Percentiles rank a stretch among this genome's conserved stretches.
phyloP scores from a whole-genome alignment of 2,797 vertebrate species.

The Enoplosus armatus region DNA sequence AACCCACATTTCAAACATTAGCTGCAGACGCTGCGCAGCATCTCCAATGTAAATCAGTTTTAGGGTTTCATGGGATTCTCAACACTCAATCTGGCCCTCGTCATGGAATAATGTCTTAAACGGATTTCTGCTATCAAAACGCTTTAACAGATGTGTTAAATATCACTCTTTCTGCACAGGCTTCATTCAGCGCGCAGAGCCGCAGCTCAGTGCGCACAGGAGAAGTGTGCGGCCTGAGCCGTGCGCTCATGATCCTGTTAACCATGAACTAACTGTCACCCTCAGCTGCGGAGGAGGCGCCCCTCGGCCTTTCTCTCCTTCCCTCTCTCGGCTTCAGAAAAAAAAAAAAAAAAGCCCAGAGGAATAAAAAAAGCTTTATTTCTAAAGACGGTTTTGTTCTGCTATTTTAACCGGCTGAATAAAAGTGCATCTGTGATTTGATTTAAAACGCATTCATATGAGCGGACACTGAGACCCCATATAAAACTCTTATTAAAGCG shows the following conservation, averaged over 20 bases:
- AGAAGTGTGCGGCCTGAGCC: slow-evolving; percentile 91
- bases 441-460: slow-evolving; percentile 96
- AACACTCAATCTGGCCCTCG: slow-evolving; percentile 86
- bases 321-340: slow-evolving; percentile 89
- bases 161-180: slow-evolving; percentile 86
- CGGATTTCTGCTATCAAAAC: slow-evolving; percentile 87
- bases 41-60: slow-evolving; percentile 77
- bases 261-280: slow-evolving; percentile 99
- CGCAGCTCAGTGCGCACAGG: slow-evolving; percentile 80
- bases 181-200: slow-evolving; percentile 87
- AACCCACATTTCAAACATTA: not conserved
- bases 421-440: slow-evolving; percentile 95
- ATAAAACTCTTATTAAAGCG: slow-evolving; percentile 92
- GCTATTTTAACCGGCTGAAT: slow-evolving; percentile 96
- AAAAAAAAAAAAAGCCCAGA: slow-evolving; percentile 84
- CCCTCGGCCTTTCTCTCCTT: slow-evolving; percentile 72
- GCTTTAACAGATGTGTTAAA: slow-evolving; percentile 98
- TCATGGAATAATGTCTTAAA: slow-evolving; percentile 87
- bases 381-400: slow-evolving; percentile 93
- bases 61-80: slow-evolving; percentile 81
- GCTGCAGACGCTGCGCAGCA: slow-evolving; percentile 43
- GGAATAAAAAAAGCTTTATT: slow-evolving; percentile 88
- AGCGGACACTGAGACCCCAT: slow-evolving; percentile 87
- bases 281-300: slow-evolving; percentile 92
- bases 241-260: slow-evolving; percentile 94